These are phyloP conservation scores for Oegoconia quadripuncta DNA, from an alignment of 2,888 invertebrate species.

Conservation along the genomic window DNA sequence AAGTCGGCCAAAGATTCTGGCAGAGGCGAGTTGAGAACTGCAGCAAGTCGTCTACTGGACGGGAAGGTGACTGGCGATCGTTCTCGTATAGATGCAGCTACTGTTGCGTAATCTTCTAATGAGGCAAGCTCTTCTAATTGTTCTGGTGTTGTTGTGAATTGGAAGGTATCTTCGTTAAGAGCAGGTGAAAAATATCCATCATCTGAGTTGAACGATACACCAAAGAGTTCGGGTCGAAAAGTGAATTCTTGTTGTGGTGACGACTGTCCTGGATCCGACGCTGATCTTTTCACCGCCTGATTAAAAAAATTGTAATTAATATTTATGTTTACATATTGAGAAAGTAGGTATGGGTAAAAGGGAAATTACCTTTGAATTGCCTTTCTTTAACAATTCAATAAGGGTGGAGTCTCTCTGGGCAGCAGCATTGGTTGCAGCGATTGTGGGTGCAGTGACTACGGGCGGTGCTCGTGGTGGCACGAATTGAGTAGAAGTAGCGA, in stretches of 20 bases:
- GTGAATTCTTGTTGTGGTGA: constrained; percentile 79
- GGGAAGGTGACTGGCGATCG: constrained; percentile 79
- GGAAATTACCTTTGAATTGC: constrained; percentile 73
- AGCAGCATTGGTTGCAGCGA: constrained; percentile 38
- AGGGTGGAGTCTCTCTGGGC: constrained; percentile 86
- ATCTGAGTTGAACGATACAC: constrained; percentile 81
- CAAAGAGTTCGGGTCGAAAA: constrained; percentile 81
- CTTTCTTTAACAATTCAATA: constrained; percentile 87
- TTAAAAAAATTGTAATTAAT: constrained; percentile 7
- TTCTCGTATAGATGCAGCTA: constrained; percentile 78
- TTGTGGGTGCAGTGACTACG: constrained; percentile 56
- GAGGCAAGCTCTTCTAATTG: constrained; percentile 82
- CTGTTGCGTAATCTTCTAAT: constrained; percentile 81
- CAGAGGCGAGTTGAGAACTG: constrained; percentile 86
- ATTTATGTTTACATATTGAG: constrained; percentile 4
- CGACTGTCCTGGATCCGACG: constrained; percentile 84
- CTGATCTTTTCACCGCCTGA: constrained; percentile 84
- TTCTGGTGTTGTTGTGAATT: constrained; percentile 81
- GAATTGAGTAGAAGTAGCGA: constrained; percentile 69
- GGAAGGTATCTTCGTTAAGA: constrained; percentile 87
- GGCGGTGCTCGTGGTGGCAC: constrained; percentile 67
- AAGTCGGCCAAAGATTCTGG: constrained; percentile 91
- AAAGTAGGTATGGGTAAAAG: constrained; percentile 5
- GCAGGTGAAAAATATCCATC: constrained; percentile 82
- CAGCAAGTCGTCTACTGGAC: constrained; percentile 86